Conservation (phyloP, 37 sponge, comb jelly and placozoan species). For the Halisarca cf. caerulea region DNA sequence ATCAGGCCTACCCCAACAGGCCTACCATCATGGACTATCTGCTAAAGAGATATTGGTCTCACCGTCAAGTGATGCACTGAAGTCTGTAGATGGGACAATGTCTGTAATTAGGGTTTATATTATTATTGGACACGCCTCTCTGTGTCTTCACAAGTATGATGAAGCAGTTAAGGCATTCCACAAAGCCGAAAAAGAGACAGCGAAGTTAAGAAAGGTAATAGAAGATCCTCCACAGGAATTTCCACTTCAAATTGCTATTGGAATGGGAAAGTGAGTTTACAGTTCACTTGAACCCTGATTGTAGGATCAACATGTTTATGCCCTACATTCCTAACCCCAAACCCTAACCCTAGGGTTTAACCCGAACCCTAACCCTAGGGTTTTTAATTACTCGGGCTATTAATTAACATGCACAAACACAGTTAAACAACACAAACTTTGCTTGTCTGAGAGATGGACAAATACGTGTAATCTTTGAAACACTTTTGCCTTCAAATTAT, state of each 20-base stretch:
- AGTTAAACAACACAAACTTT: background rate
- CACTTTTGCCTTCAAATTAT: too few relatives aligned
- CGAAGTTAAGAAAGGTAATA: background rate
- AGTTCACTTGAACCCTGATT: background rate
- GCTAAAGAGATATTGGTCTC: slow-evolving; percentile 2
- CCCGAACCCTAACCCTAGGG: background rate
- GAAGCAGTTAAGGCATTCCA: slow-evolving; percentile 9
- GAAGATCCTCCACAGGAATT: background rate
- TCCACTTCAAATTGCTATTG: background rate
- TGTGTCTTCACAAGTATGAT: background rate
- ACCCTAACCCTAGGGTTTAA: too few relatives aligned
- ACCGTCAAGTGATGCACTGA: background rate
- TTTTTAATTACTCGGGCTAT: background rate
- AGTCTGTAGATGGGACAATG: background rate
- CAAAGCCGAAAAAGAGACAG: background rate
- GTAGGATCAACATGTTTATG: background rate
- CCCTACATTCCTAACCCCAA: too few relatives aligned
- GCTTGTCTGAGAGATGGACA: too few relatives aligned
- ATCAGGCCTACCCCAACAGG: slow-evolving; percentile 18
- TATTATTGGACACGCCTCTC: background rate
- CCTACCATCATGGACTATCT: slow-evolving; percentile 2
- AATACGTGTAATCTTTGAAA: too few relatives aligned
- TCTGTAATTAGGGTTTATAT: background rate
- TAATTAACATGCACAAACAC: background rate
- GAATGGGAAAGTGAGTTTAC: slow-evolving; percentile 23